Evolutionary conservation across 2,888 invertebrate species (phyloP), one percentile per base, ranked within the genome.

Genomic region (Caenorhabditis sp.): DNA sequence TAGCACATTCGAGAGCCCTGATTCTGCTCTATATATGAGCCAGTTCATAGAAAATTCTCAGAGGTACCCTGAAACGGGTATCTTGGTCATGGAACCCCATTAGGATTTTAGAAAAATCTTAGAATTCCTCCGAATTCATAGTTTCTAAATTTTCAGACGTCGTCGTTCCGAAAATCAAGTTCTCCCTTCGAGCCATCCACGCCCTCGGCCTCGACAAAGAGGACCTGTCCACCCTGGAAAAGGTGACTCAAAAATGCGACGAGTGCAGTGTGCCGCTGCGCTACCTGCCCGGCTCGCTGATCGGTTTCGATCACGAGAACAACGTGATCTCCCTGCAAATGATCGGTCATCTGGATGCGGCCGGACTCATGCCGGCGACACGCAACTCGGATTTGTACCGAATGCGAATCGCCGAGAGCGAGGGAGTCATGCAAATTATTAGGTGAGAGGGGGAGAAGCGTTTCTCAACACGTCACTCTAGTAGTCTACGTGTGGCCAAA

Each of bases 351-450:
- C 63, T 90, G 16, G 90, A 90, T 68, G 90, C 89, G 0, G 84
- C 84, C 24, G 87, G 88, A 31, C 61, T 88, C 24, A 86, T 88
- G 86, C 87, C 86, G 24, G 87, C 87, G 64, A 86, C 87, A 0
- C 54, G 83, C 49, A 87, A 89, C 66, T 76, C 86, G n/a, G 90
- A 90, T 77, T 76, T 90, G 26, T 91, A 87, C 72, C 38, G 85
- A 26, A 89, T 89, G 88, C 72, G 90, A 58, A 90, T 90, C 41
- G 89, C 90, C 6, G 90, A 90, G 68, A 89, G 89, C 59, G 90
- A 90, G 61, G 90, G 90, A 24, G 90, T 90, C 47, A 89, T 90
- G 90, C 85, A 89, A 61, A 86, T 90, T 26, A 87, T 90, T 61
- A 70, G 79, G 79, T 79, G 31, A 5, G 76, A n/a, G n/a, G n/a